A percentile compares a stretch with the other conserved stretches of the same genome.
These are phyloP conservation scores for Acanthurus tractus DNA, from an alignment of 2,797 vertebrate genomes.

Conservation along the genomic window DNA sequence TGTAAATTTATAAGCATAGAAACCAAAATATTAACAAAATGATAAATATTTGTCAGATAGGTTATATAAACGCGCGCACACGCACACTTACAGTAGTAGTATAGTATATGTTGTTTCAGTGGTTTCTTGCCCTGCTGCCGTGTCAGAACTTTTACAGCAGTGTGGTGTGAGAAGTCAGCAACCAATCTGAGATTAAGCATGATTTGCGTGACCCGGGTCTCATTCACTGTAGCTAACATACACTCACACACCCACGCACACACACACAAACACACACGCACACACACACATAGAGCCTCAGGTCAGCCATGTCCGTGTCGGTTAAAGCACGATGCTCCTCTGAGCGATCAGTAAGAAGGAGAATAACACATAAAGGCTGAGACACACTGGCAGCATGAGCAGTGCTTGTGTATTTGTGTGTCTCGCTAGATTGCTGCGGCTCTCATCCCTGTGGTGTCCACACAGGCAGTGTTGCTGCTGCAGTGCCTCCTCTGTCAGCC, in stretches of 20 bases:
- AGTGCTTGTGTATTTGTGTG: no score
- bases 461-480: no score
- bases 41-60: no score
- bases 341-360: slow-evolving; percentile 25
- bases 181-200: slow-evolving; percentile 43
- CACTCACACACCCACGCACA: slow-evolving; percentile 5
- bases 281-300: slow-evolving; percentile 36
- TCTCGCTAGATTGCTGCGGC: no score
- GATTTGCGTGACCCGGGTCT: slow-evolving; percentile 48
- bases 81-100: background rate
- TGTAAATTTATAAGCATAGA: no score
- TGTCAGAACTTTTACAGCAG: slow-evolving; percentile 25
- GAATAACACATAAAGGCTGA: slow-evolving; percentile 8
- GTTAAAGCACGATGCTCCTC: slow-evolving; percentile 58
- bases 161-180: slow-evolving; percentile 56
- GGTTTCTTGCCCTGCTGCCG: slow-evolving; percentile 47
- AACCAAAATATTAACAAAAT: no score
- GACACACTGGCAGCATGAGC: slow-evolving; percentile 17
- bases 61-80: background rate
- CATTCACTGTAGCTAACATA: slow-evolving; percentile 18
- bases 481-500: no score
- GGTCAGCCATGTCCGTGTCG: slow-evolving; percentile 52
- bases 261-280: slow-evolving; percentile 24
- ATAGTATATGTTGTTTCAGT: slow-evolving; percentile 19
- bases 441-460: no score